These are phyloP conservation scores for Plectropomus leopardus DNA, from an alignment of 2,113 vertebrate genomes.

Conservation along the genomic window DNA sequence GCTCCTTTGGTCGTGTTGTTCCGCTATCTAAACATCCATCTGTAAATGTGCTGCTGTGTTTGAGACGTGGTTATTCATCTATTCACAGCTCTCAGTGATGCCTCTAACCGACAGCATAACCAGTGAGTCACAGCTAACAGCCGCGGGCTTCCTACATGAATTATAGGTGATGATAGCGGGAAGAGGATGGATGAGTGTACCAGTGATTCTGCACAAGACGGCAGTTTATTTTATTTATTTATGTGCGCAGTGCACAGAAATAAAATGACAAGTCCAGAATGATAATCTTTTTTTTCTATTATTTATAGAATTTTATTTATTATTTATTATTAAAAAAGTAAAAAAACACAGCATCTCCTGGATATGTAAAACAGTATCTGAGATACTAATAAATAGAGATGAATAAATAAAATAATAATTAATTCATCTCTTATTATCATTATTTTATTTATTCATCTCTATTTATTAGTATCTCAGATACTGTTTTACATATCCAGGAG, in stretches of 20 bases:
- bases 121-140: slow-evolving; percentile 46
- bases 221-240: slow-evolving; percentile 15
- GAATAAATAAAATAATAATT: too few relatives aligned
- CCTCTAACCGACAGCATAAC: slow-evolving; percentile 10
- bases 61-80: slow-evolving; percentile 36
- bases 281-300: too few relatives aligned
- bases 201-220: slow-evolving; percentile 1
- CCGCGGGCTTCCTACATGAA: slow-evolving; percentile 22
- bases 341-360: too few relatives aligned
- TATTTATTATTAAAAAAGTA: too few relatives aligned
- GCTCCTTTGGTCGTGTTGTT: not conserved
- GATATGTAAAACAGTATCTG: too few relatives aligned
- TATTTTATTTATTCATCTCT: too few relatives aligned
- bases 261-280: not conserved
- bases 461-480: too few relatives aligned
- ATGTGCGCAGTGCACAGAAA: not conserved
- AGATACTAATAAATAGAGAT: too few relatives aligned
- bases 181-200: slow-evolving; percentile 22
- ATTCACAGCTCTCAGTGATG: slow-evolving; percentile 38
- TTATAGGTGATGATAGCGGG: slow-evolving; percentile 36
- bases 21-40: not conserved
- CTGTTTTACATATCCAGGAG: too few relatives aligned
- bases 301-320: too few relatives aligned
- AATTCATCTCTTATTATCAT: too few relatives aligned
- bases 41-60: not conserved